Conservation (phyloP, 2,888 invertebrate genomes). For the Latrodectus hesperus region DNA sequence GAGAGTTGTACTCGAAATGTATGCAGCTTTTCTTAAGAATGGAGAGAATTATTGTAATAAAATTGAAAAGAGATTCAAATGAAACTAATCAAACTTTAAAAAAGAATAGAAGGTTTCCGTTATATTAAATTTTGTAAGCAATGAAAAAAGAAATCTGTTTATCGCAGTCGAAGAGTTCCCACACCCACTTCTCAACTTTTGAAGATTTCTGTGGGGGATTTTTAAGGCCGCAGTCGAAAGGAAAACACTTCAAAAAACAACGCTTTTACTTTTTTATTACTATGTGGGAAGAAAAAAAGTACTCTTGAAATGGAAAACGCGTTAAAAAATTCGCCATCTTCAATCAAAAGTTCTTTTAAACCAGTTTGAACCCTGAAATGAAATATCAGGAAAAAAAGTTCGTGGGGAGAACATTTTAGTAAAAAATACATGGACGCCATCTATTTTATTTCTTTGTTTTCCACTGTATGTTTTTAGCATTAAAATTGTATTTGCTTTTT, state of each 20-base stretch:
- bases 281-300: constrained; percentile 22
- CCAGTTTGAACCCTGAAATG: constrained; percentile 63
- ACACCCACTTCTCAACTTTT: constrained; percentile 58
- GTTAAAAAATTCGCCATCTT: constrained; percentile 37
- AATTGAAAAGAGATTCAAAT: no score
- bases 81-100: no score
- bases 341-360: constrained; percentile 67
- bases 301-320: constrained; percentile 11
- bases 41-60: no score
- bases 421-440: constrained; percentile 55
- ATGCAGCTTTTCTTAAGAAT: no score
- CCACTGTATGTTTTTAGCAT: no score
- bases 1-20: no score
- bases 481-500: no score
- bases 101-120: no score
- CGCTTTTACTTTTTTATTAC: constrained; percentile 34
- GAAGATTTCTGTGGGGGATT: constrained; percentile 60
- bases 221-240: constrained; percentile 43
- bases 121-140: not conserved
- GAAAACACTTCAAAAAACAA: constrained; percentile 42
- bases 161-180: constrained; percentile 37
- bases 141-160: not conserved
- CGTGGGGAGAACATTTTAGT: constrained; percentile 44
- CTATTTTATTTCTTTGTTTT: constrained; percentile 16
- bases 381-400: constrained; percentile 44